Evolutionary conservation across 2,113 vertebrate genomes (phyloP).

Genomic region (Grallaria varia): DNA sequence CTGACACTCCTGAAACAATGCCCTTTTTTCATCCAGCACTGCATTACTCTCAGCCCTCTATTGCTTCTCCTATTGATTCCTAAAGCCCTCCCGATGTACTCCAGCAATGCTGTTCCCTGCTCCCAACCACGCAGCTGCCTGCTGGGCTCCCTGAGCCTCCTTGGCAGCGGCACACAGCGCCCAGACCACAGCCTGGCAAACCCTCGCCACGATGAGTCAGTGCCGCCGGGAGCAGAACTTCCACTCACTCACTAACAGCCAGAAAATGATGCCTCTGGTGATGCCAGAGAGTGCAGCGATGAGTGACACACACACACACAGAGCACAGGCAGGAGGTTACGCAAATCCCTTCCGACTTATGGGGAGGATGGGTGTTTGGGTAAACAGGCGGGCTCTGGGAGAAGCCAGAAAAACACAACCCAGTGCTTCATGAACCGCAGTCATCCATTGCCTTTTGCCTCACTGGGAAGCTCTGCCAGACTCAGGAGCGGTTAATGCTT

Average conservation of each 20-base stretch:
- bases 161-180: fast-evolving
- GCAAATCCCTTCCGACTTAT: neutral
- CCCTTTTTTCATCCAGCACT: neutral
- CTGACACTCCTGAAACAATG: neutral
- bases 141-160: neutral
- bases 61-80: neutral
- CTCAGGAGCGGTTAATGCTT: neutral
- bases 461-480: neutral
- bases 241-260: neutral
- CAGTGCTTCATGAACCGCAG: fast-evolving
- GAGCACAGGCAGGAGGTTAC: neutral
- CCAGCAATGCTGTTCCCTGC: neutral
- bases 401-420: neutral
- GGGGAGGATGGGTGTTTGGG: neutral
- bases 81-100: neutral
- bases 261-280: neutral
- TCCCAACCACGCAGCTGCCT: neutral
- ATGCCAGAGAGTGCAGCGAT: neutral
- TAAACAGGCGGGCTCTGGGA: neutral
- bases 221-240: neutral
- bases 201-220: neutral
- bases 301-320: neutral
- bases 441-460: neutral
- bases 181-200: neutral
- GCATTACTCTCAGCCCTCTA: neutral